Conservation (phyloP, 1,140 invertebrate species). For the Sycophila sp. region DNA sequence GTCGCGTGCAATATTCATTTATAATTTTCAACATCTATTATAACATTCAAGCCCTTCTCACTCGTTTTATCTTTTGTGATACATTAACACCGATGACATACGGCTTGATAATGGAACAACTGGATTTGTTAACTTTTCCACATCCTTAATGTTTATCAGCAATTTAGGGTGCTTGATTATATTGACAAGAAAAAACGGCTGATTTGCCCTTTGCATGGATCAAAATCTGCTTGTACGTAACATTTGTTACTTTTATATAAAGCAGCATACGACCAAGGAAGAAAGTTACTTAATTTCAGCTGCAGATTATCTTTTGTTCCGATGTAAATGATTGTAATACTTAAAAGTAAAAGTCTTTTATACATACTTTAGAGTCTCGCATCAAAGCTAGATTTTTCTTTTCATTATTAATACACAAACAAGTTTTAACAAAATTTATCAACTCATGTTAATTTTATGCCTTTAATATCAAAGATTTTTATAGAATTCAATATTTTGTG, state of each 20-base stretch:
- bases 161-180: background rate
- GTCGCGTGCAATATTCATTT: background rate
- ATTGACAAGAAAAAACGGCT: slow-evolving; percentile 31
- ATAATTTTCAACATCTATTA: slow-evolving; percentile 9
- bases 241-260: slow-evolving; percentile 49
- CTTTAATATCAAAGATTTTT: no score
- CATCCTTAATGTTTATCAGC: slow-evolving; percentile 1
- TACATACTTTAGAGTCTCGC: no score
- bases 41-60: slow-evolving; percentile 41
- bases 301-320: no score
- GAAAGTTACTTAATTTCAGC: no score
- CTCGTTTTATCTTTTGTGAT: slow-evolving; percentile 33
- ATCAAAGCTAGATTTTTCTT: no score
- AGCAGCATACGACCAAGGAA: slow-evolving; percentile 37
- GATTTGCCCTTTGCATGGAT: slow-evolving; percentile 52
- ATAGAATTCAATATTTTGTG: no score
- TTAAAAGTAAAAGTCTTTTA: no score
- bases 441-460: no score
- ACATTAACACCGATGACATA: slow-evolving; percentile 44
- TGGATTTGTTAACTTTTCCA: slow-evolving; percentile 45
- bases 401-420: no score
- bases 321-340: no score
- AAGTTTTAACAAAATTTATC: no score
- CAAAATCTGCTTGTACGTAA: slow-evolving; percentile 37
- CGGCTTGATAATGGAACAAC: slow-evolving; percentile 44